phyloP scores from a whole-genome alignment of 1,140 invertebrate genomes.

The Steinernema feltiae region DNA sequence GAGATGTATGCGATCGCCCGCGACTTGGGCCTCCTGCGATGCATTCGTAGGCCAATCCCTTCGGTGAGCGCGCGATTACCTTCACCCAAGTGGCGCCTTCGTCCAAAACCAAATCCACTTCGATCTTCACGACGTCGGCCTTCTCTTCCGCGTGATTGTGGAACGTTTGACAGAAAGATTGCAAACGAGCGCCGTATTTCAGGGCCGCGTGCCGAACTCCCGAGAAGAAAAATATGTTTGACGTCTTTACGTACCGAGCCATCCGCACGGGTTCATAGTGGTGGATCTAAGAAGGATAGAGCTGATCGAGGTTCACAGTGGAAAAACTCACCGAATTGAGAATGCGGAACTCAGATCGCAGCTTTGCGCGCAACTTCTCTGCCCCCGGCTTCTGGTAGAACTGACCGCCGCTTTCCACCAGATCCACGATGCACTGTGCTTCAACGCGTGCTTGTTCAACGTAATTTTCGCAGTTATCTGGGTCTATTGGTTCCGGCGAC shows the following conservation, averaged over 20 bases:
- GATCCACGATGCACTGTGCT: not conserved
- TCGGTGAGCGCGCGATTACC: conserved; percentile 59
- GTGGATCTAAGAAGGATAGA: not conserved
- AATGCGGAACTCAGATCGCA: not conserved
- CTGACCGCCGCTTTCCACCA: not conserved
- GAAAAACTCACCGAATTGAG: not conserved
- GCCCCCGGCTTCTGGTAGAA: not conserved
- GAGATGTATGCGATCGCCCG: not conserved
- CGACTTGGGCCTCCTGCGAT: not conserved
- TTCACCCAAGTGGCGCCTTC: conserved; percentile 58
- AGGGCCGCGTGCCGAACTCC: not conserved
- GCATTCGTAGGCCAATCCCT: conserved; percentile 43
- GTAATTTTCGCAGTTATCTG: not conserved
- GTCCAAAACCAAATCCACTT: conserved; percentile 57
- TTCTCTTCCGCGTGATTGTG: not conserved
- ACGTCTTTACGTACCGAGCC: not conserved
- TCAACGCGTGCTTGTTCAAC: not conserved
- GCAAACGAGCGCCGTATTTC: not conserved
- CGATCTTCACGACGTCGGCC: not conserved
- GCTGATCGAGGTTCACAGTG: not conserved
- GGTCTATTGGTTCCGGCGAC: not conserved
- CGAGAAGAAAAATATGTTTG: not conserved
- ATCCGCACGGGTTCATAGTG: not conserved
- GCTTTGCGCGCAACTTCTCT: not conserved
- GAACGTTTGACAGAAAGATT: not conserved